Evolutionary conservation across 2,888 invertebrate genomes (phyloP).

Genomic region (Caenorhabditis becei): DNA sequence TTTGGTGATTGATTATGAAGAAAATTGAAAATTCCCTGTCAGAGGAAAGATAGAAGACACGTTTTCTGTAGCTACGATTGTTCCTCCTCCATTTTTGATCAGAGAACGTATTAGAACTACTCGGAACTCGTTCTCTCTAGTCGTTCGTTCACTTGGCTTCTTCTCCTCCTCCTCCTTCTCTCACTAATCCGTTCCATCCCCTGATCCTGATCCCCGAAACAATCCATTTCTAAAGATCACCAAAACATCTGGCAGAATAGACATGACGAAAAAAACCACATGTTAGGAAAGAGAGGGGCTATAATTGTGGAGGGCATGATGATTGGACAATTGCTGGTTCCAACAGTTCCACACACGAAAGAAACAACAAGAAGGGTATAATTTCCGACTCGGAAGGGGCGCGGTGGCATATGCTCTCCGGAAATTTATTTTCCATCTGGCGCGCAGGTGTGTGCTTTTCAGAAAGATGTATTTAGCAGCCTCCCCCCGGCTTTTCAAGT

Average conservation of each 20-base stretch:
- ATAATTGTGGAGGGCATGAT: too few relatives aligned
- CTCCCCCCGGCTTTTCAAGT: too few relatives aligned
- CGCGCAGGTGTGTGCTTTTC: constrained; percentile 11
- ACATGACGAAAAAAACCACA: background rate
- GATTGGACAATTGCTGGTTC: background rate
- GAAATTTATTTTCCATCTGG: constrained; percentile 9
- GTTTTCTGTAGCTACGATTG: constrained; percentile 24
- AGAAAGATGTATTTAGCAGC: background rate
- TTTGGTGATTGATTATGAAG: constrained; percentile 18
- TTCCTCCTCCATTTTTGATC: constrained; percentile 13
- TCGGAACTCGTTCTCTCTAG: background rate
- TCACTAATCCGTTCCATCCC: background rate
- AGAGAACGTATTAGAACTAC: constrained; percentile 22
- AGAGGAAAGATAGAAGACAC: constrained; percentile 18
- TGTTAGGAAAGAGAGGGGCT: too few relatives aligned
- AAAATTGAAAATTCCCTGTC: constrained; percentile 11
- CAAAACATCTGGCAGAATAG: constrained; percentile 25
- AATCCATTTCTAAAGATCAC: constrained; percentile 26
- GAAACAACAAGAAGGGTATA: background rate
- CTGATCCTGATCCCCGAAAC: too few relatives aligned
- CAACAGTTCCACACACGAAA: background rate
- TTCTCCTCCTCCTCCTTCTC: background rate
- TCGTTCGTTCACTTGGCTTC: constrained; percentile 6
- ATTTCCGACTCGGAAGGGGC: background rate
- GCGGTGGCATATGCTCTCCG: background rate